Base-by-base conservation (phyloP, 2,113 vertebrate species). In the Crocuta crocuta region DNA sequence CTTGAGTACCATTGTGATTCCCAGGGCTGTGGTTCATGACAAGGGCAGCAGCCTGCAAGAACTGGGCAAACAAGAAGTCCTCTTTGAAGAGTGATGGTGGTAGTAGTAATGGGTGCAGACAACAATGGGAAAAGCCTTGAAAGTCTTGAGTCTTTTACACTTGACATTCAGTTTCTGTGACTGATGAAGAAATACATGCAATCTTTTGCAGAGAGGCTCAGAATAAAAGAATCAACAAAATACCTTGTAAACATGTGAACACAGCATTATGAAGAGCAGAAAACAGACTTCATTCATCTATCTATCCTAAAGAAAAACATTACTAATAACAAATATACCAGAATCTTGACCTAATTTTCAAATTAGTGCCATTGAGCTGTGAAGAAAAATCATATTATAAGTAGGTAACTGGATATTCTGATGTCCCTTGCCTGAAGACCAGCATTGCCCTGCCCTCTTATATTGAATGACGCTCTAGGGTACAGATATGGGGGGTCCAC, bases 141-240 rank as follows among this genome's bases (percentile, higher is more conserved):
- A 33, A 70, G 10, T 35, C 71, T 63, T 7, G 4, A 89, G 50
- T 35, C 35, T 82, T 94, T 94, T 48, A 81, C 31, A 65, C 17
- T 89, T 94, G 78, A 74, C 24, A 76, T 15, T 76, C 61, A n/a
- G 33, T n/a, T 93, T 66, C 15, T 70, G 24, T 28, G 76, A 88
- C 31, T 48, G 33, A 70, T 76, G 48, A 89, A 39, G n/a, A 94
- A 79, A 76, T 16, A 7, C n/a, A 91, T 74, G 33, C 23, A 39
- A 43, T 70, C 53, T 78, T 89, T 88, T 95, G 13, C 21, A 65
- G 24, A 84, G 28, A 78, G 16, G 16, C 24, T 97, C 70, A 66
- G n/a, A 65, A 73, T 65, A 92, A 89, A 93, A 89, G 16, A 65
- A 92, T 53, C 23, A 89, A 78, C n/a, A 79, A 78, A 92, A 80